Evolutionary conservation across 2,888 invertebrate species (phyloP).

Genomic region (Drosophila incognita): DNA sequence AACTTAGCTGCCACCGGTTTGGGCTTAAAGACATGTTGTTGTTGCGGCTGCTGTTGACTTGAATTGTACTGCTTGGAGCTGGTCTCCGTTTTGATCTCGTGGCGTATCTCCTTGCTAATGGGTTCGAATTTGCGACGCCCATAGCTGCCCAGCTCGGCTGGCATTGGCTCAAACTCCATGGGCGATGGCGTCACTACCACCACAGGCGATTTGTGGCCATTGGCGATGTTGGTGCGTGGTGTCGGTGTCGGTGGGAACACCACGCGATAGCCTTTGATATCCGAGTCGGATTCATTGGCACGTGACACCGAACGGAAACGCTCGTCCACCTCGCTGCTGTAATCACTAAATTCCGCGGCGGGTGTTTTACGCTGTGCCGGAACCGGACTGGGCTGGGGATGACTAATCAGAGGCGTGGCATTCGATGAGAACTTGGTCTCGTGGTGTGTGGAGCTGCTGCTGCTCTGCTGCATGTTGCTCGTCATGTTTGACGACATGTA

Average conservation of each 20-base stretch:
- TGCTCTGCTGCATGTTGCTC: slow-evolving; percentile 85
- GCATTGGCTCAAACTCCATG: slow-evolving; percentile 87
- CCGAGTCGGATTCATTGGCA: slow-evolving; percentile 86
- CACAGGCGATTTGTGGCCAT: slow-evolving; percentile 86
- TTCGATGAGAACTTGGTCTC: slow-evolving; percentile 75
- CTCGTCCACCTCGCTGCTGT: slow-evolving; percentile 90
- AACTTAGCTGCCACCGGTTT: slow-evolving; percentile 86
- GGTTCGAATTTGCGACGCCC: slow-evolving; percentile 87
- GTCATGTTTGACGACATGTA: slow-evolving; percentile 85
- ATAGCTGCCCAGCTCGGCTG: slow-evolving; percentile 82
- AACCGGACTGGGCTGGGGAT: slow-evolving; percentile 86
- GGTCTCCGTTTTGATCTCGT: slow-evolving; percentile 74
- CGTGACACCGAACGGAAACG: slow-evolving; percentile 88
- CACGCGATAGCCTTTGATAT: slow-evolving; percentile 87
- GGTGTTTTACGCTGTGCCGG: slow-evolving; percentile 86
- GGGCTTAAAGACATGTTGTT: slow-evolving; percentile 85
- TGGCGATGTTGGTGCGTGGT: slow-evolving; percentile 84
- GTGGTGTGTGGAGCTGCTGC: slow-evolving; percentile 68
- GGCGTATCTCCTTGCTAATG: slow-evolving; percentile 85
- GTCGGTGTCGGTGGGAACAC: slow-evolving; percentile 87
- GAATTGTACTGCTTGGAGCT: slow-evolving; percentile 62
- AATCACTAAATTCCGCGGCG: slow-evolving; percentile 87
- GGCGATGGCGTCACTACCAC: slow-evolving; percentile 85
- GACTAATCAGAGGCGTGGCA: slow-evolving; percentile 76
- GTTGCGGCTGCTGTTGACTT: slow-evolving; percentile 48